Evolutionary conservation across 2,797 vertebrate genomes (phyloP).

Genomic region (Hemibagrus guttatus): DNA sequence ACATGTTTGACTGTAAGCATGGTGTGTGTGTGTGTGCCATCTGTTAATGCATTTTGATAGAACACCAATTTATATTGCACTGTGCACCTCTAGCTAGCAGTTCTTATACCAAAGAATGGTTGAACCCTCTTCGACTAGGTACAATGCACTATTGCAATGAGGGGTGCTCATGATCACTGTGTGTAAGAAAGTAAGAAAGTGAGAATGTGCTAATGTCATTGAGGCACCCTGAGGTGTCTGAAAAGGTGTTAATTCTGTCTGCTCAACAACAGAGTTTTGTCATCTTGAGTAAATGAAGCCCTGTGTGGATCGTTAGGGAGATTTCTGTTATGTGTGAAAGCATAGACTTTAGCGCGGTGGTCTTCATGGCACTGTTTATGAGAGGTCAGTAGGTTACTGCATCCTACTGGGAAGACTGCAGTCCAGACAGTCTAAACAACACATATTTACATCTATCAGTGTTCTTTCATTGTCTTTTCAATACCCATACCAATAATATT

Average conservation of each 20-base stretch:
- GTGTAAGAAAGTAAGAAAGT: neutral
- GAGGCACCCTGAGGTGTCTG: slow-evolving; percentile 35
- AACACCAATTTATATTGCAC: slow-evolving; percentile 12
- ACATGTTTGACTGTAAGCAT: slow-evolving; percentile 18
- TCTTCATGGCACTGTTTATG: slow-evolving; percentile 3
- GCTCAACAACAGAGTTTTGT: slow-evolving; percentile 70
- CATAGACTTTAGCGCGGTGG: slow-evolving; percentile 13
- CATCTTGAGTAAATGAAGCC: slow-evolving; percentile 59
- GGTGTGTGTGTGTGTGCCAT: slow-evolving; percentile 17
- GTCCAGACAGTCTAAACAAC: slow-evolving; percentile 56
- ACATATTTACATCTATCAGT: slow-evolving; percentile 55
- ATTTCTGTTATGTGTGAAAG: slow-evolving; percentile 40
- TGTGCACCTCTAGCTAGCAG: slow-evolving; percentile 2
- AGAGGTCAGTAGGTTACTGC: slow-evolving; percentile 41
- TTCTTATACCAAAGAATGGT: slow-evolving; percentile 7
- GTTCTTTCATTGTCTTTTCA: neutral
- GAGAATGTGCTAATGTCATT: slow-evolving; percentile 62
- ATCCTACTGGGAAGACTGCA: slow-evolving; percentile 56
- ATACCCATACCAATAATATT: neutral
- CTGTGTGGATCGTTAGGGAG: slow-evolving; percentile 25
- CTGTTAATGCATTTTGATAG: slow-evolving; percentile 34
- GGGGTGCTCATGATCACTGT: slow-evolving; percentile 62
- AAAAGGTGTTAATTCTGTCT: slow-evolving; percentile 57
- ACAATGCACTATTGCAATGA: slow-evolving; percentile 76
- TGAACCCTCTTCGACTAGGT: slow-evolving; percentile 32